These are phyloP conservation scores for Papilio dardanus DNA, from an alignment of 1,140 invertebrate species.

Conservation along the genomic window DNA sequence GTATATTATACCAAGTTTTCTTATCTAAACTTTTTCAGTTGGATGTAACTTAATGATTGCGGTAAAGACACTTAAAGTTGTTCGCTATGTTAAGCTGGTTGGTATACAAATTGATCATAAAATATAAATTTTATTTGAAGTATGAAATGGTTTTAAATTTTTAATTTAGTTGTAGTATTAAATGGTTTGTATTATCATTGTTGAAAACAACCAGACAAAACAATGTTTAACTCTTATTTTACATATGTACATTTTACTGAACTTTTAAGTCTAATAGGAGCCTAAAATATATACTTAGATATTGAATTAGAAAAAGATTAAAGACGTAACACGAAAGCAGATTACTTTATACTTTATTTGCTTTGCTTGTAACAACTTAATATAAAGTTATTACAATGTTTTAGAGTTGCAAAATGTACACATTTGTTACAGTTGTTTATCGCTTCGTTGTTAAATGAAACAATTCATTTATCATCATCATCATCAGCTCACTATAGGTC, in stretches of 20 bases:
- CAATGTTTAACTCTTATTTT: not conserved
- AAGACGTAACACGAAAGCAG: not conserved
- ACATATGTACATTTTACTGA: no score
- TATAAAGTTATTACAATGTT: not conserved
- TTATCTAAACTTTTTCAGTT: slow-evolving; percentile 16
- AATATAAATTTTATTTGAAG: not conserved
- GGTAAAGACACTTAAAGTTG: not conserved
- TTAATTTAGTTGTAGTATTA: not conserved
- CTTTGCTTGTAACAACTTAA: not conserved
- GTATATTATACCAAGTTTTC: not conserved
- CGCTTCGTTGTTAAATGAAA: not conserved
- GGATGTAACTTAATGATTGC: not conserved
- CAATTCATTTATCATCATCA: not conserved
- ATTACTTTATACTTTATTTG: not conserved
- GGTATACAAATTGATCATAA: not conserved
- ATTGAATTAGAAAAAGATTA: no score
- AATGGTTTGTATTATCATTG: not conserved
- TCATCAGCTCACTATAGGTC: no score
- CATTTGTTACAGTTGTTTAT: not conserved
- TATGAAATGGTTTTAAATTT: no score
- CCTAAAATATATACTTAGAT: no score
- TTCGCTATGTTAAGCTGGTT: not conserved
- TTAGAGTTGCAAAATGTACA: not conserved
- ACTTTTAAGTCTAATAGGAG: no score
- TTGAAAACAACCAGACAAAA: not conserved